Conservation (phyloP, 2,888 invertebrate species). For the Eristalis intricaria region DNA sequence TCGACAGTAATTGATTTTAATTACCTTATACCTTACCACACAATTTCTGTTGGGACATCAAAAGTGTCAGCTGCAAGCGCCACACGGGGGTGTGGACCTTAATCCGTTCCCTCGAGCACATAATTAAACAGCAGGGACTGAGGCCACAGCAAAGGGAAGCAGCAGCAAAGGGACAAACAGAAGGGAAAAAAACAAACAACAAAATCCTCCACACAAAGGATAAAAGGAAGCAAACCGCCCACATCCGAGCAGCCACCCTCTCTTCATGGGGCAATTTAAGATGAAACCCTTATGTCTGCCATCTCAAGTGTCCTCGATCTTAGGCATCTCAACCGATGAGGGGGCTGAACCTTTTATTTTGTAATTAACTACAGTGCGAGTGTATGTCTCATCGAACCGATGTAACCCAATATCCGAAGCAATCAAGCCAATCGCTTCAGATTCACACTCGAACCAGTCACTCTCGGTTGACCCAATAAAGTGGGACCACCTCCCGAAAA, state of each 20-base stretch:
- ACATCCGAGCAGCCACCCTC: neutral
- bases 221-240: neutral
- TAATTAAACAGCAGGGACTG: neutral
- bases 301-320: slow-evolving; percentile 41
- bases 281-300: slow-evolving; percentile 36
- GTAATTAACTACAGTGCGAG: slow-evolving; percentile 31
- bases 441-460: slow-evolving; percentile 5
- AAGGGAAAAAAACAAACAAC: neutral
- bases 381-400: neutral
- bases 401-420: slow-evolving; percentile 42
- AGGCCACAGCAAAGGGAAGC: neutral
- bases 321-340: slow-evolving; percentile 33
- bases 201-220: neutral
- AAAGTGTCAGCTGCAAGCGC: neutral
- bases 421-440: slow-evolving; percentile 51
- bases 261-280: slow-evolving; percentile 3
- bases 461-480: slow-evolving; percentile 8
- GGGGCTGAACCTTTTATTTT: slow-evolving; percentile 40
- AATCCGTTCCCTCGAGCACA: neutral
- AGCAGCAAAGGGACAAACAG: neutral
- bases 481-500: neutral
- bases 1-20: slow-evolving; percentile 1
- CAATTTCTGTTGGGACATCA: neutral
- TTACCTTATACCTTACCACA: neutral
- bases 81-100: neutral